phyloP scores from a whole-genome alignment of 2,113 vertebrate genomes.

The Syrmaticus mikado region DNA sequence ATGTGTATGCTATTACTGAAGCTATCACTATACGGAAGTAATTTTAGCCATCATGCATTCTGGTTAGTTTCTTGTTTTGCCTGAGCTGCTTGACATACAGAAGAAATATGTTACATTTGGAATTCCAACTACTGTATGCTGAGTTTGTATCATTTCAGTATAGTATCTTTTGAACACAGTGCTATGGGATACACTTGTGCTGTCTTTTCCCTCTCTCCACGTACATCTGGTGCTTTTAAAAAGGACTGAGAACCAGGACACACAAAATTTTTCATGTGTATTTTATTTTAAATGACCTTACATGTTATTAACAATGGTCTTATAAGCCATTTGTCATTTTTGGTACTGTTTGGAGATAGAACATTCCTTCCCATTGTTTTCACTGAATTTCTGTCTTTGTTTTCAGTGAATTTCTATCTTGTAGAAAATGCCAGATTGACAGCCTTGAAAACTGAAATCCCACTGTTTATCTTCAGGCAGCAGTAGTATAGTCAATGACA shows the following conservation, averaged over 20 bases:
- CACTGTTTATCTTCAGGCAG: slow-evolving; percentile 35
- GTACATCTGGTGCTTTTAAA: slow-evolving; percentile 21
- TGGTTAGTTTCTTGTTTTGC: background rate
- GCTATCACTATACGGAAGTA: background rate
- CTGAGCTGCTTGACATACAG: slow-evolving; percentile 19
- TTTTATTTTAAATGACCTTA: background rate
- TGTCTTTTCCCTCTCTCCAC: background rate
- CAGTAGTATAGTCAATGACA: slow-evolving; percentile 26
- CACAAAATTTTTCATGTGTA: background rate
- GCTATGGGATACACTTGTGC: background rate
- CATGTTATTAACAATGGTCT: background rate
- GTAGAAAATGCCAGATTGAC: slow-evolving; percentile 19
- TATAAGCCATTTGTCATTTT: background rate
- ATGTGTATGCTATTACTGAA: background rate
- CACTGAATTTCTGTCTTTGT: background rate
- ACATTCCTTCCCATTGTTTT: background rate
- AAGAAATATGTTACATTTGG: background rate
- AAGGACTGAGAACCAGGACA: background rate
- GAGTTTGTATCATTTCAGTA: slow-evolving; percentile 19
- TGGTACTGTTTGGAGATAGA: background rate
- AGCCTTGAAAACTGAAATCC: slow-evolving; percentile 36
- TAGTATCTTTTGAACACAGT: background rate
- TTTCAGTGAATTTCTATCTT: background rate
- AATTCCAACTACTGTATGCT: background rate
- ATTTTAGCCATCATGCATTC: background rate